Base-by-base conservation (phyloP, 2,888 invertebrate genomes). In the Tinea semifulvella region DNA sequence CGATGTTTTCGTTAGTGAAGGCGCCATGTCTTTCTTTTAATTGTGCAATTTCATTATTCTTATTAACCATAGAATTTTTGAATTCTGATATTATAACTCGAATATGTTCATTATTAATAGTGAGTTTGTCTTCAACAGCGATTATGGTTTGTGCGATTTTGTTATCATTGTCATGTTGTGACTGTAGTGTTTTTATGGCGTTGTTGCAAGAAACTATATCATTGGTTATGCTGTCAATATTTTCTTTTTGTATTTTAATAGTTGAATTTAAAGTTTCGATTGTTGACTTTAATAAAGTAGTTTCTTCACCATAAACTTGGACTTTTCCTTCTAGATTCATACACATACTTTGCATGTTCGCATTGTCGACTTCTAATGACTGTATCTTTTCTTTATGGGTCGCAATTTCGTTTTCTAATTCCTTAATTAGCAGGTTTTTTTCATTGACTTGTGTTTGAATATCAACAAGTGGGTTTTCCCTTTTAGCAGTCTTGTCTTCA, bases 101-200 rank as follows among this genome's bases (percentile, higher is more conserved):
- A 43, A 80, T 63, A 48, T 76, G 76, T 52, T 77, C 77, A 51
- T 76, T 74, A 50, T 70, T 77, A 10, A 70, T 62, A 42, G 72
- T 60, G 46, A 69, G 57, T 44, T 62, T 62, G 44, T 74, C 64
- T 62, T 79, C 79, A 46, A 64, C 71, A 1, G 59, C 54, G 43
- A 75, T 60, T 63, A 77, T 65, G 44, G 47, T 56, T 51, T 71
- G 68, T 45, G 76, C 50, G 22, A 60, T 46, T 38, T 47, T 53
- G 18, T 72, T 68, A 47, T 51, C 57, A 1, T 50, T 53, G n/a
- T n/a, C n/a, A 18, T 75, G 47, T 53, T 69, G 62, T 8, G 56
- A 57, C 56, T 76, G 67, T 20, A 79, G 52, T 50, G 73, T 70
- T 50, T 70, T 58, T 42, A 77, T 68, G 1, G 64, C 42, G 46